phyloP scores from a whole-genome alignment of 2,113 vertebrate species.

The Gasterosteus nipponicus region DNA sequence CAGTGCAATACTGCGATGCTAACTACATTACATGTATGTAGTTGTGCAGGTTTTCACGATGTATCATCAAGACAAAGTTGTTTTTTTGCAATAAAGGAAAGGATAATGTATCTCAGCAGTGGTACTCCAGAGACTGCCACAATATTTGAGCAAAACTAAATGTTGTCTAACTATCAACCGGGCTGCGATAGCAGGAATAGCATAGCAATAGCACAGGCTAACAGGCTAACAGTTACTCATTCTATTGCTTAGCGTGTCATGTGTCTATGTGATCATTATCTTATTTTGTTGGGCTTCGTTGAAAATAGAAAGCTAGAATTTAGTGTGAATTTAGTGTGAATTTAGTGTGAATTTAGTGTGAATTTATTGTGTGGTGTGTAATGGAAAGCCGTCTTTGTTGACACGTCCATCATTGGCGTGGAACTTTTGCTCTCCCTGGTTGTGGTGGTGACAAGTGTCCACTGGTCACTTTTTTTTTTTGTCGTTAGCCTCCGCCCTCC shows the following conservation, averaged over 20 bases:
- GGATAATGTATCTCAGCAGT: not conserved
- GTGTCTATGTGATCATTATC: not conserved
- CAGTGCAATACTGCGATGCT: slow-evolving; percentile 8
- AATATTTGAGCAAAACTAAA: not conserved
- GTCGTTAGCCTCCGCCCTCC: slow-evolving; percentile 61
- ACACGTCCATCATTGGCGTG: not conserved
- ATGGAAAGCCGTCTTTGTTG: not conserved
- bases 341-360: no score
- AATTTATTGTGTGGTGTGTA: not conserved
- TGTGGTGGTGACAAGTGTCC: slow-evolving; percentile 65
- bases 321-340: no score
- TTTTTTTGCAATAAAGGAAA: not conserved
- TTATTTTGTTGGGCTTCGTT: not conserved
- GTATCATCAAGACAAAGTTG: not conserved
- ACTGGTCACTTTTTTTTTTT: slow-evolving; percentile 57
- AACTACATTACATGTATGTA: not conserved
- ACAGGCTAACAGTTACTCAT: not conserved
- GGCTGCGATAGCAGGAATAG: not conserved
- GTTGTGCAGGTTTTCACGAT: not conserved
- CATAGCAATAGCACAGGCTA: not conserved
- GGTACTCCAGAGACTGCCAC: not conserved
- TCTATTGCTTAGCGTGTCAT: slow-evolving; percentile 15
- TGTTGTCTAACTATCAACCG: not conserved
- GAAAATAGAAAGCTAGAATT: slow-evolving; percentile 2
- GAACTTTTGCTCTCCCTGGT: slow-evolving; percentile 26